Evolutionary conservation across 2,113 vertebrate genomes (phyloP).

Genomic region (Phylloscopus trochilus): DNA sequence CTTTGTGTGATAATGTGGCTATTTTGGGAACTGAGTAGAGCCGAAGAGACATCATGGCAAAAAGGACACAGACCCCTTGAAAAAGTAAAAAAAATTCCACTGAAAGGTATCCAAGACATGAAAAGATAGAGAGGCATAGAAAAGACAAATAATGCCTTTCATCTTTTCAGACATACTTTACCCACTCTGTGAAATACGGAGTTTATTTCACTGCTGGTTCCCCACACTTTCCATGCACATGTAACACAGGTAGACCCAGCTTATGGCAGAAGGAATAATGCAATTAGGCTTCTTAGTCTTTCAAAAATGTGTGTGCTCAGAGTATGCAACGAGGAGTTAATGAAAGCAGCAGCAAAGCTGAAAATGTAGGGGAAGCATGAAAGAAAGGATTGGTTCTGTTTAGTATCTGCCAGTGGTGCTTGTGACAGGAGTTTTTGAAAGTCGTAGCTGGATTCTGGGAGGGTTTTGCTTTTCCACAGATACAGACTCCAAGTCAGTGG

Average conservation of each 20-base stretch:
- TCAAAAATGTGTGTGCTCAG: neutral
- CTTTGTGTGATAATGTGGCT: neutral
- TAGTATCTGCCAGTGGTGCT: neutral
- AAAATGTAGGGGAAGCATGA: neutral
- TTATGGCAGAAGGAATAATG: neutral
- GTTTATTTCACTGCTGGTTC: neutral
- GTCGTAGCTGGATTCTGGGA: neutral
- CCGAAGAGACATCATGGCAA: neutral
- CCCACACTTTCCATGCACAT: neutral
- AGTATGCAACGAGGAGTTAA: neutral
- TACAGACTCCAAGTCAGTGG: neutral
- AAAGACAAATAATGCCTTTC: neutral
- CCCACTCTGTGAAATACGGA: neutral
- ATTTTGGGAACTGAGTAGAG: neutral
- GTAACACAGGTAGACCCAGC: neutral
- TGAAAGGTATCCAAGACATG: neutral
- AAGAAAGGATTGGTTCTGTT: neutral
- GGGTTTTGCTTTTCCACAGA: neutral
- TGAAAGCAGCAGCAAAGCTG: neutral
- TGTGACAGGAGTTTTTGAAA: neutral
- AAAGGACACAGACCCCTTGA: neutral
- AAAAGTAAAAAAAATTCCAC: neutral
- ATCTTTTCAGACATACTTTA: neutral
- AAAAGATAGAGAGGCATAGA: neutral
- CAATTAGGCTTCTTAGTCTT: neutral